phyloP scores from a whole-genome alignment of 2,113 vertebrate genomes.

The Cinclus mexicanus region DNA sequence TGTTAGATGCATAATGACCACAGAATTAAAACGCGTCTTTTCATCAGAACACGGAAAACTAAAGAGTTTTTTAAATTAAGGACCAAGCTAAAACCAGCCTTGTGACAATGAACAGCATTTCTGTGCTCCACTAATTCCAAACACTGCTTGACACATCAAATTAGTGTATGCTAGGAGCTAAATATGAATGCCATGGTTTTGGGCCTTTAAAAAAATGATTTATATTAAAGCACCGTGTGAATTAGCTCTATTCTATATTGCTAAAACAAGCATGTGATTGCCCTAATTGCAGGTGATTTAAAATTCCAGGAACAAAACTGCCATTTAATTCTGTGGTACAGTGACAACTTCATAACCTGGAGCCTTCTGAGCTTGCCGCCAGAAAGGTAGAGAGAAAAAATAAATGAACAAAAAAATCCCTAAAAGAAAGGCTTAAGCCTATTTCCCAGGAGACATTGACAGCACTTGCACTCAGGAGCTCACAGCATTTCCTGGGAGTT shows the following conservation, averaged over 20 bases:
- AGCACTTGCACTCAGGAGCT: neutral
- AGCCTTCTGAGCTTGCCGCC: neutral
- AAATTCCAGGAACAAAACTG: neutral
- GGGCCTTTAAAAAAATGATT: neutral
- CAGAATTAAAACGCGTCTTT: neutral
- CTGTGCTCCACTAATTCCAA: neutral
- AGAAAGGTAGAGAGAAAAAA: neutral
- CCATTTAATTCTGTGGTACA: neutral
- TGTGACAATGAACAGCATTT: neutral
- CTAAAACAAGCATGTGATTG: neutral
- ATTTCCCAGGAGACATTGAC: neutral
- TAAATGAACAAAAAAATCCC: rapidly evolving
- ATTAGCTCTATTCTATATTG: neutral
- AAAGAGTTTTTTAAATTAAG: neutral
- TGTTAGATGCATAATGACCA: neutral
- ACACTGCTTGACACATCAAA: neutral
- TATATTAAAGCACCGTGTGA: neutral
- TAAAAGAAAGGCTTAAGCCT: too few species aligned
- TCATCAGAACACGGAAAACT: neutral
- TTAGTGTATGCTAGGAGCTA: neutral
- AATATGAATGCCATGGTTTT: neutral
- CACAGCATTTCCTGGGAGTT: neutral
- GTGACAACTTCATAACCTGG: neutral
- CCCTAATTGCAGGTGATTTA: neutral
- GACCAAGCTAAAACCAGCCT: neutral